phyloP scores from a whole-genome alignment of 2,797 vertebrate species.

The Xenentodon cancila region DNA sequence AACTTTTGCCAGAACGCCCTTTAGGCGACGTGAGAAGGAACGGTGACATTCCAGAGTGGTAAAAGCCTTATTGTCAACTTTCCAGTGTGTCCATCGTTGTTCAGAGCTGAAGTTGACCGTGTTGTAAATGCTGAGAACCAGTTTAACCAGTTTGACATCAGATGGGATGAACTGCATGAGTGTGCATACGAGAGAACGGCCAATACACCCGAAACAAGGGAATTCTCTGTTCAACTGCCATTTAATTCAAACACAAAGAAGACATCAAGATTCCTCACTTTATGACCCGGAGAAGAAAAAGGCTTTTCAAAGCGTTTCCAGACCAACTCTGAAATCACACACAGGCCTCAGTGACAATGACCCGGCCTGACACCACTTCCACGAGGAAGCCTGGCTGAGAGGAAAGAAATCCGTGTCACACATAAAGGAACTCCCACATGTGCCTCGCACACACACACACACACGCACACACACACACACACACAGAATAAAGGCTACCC shows the following conservation, averaged over 20 bases:
- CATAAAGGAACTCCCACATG: conserved; percentile 55
- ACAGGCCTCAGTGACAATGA: conserved; percentile 49
- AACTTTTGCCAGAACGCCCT: too few species aligned
- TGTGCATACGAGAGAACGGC: too few species aligned
- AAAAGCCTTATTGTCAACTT: too few species aligned
- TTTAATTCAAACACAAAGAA: conserved; percentile 50
- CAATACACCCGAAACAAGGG: conserved; percentile 35
- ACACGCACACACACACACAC: conserved; percentile 1
- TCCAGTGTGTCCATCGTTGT: too few species aligned
- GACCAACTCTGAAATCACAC: conserved; percentile 20
- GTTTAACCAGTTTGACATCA: conserved; percentile 20
- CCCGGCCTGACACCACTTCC: conserved; percentile 49
- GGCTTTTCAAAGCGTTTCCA: conserved; percentile 47
- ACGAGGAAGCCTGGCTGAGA: conserved; percentile 24
- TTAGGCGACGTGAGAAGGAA: too few species aligned
- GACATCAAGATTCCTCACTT: conserved; percentile 50
- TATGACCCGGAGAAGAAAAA: conserved; percentile 57
- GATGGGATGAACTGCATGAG: too few species aligned
- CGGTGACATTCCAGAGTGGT: too few species aligned
- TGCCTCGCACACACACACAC: conserved; percentile 6
- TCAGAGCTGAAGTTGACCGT: too few species aligned
- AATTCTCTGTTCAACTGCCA: conserved; percentile 36
- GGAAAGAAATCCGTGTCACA: conserved; percentile 4
- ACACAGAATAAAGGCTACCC: conserved; percentile 11
- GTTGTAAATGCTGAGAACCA: conserved; percentile 4